Conservation (phyloP, 2,113 vertebrate genomes). For the Clupea harengus region DNA sequence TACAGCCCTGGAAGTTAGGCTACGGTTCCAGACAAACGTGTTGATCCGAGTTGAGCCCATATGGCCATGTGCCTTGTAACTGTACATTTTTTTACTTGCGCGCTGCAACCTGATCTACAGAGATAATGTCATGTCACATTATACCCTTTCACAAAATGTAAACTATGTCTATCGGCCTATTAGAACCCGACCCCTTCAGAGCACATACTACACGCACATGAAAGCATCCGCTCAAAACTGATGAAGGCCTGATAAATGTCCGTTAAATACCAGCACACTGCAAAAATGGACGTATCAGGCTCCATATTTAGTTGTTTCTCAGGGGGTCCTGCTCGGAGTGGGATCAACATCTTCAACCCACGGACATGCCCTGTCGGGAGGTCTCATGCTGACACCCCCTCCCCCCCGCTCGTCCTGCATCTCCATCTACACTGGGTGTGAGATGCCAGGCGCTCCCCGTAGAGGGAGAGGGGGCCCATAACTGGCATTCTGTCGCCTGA, state of each 20-base stretch:
- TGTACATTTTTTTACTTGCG: conserved; percentile 3
- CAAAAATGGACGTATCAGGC: not conserved
- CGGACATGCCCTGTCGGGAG: not conserved
- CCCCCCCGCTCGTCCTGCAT: not conserved
- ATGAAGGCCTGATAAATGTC: conserved; percentile 13
- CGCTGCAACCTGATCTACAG: not conserved
- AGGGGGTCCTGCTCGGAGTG: not conserved
- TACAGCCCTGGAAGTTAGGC: not conserved
- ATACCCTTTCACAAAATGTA: not conserved
- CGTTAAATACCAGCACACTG: not conserved
- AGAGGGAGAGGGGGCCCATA: conserved; percentile 22
- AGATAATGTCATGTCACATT: conserved; percentile 11
- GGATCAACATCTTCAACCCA: not conserved
- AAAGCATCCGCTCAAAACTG: not conserved
- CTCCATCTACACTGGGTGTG: not conserved
- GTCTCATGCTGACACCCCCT: not conserved
- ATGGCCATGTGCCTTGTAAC: not conserved
- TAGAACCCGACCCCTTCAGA: not conserved
- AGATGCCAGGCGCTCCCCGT: conserved; percentile 5
- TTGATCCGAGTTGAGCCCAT: conserved; percentile 7
- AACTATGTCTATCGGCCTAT: not conserved
- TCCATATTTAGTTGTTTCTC: not conserved
- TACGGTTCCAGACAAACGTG: not conserved
- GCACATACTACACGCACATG: not conserved
- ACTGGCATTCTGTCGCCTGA: conserved; percentile 26